These are phyloP conservation scores for Poecilus cupreus DNA, from an alignment of 2,888 invertebrate species.

Conservation along the genomic window DNA sequence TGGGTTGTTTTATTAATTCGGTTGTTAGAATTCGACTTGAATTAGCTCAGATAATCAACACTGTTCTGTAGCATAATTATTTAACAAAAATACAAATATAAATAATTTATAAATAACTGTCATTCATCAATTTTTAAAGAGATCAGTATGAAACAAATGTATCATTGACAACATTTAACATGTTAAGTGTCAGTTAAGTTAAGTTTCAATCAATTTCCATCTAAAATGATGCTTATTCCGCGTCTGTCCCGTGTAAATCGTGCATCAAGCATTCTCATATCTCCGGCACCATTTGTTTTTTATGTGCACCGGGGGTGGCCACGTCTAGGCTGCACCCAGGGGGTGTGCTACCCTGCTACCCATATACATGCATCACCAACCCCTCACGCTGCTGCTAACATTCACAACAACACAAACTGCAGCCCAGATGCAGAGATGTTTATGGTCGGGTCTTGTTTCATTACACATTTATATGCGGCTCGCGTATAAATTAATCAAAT, in stretches of 20 bases:
- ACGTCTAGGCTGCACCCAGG: constrained; percentile 9
- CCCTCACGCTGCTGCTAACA: not conserved
- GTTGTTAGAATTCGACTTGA: too few relatives aligned
- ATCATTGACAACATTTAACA: not conserved
- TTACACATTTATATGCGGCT: constrained; percentile 30
- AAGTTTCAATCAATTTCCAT: too few relatives aligned
- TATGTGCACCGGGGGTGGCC: constrained; percentile 37
- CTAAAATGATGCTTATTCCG: not conserved
- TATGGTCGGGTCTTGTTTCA: not conserved
- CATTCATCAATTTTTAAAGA: too few relatives aligned
- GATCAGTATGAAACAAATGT: too few relatives aligned
- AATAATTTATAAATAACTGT: too few relatives aligned
- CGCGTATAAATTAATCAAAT: constrained; percentile 14
- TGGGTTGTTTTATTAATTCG: too few relatives aligned
- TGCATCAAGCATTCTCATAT: not conserved
- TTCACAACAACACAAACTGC: not conserved
- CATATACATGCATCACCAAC: not conserved
- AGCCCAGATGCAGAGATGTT: not conserved
- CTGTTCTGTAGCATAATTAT: too few relatives aligned
- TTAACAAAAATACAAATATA: too few relatives aligned
- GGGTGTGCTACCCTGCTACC: not conserved
- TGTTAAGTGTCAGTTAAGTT: too few relatives aligned
- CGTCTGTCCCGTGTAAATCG: not conserved
- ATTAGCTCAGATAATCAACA: too few relatives aligned
- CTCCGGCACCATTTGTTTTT: constrained; percentile 43